These are phyloP conservation scores for Stenopsyche tienmushanensis DNA, from an alignment of 1,140 invertebrate species.

Conservation along the genomic window DNA sequence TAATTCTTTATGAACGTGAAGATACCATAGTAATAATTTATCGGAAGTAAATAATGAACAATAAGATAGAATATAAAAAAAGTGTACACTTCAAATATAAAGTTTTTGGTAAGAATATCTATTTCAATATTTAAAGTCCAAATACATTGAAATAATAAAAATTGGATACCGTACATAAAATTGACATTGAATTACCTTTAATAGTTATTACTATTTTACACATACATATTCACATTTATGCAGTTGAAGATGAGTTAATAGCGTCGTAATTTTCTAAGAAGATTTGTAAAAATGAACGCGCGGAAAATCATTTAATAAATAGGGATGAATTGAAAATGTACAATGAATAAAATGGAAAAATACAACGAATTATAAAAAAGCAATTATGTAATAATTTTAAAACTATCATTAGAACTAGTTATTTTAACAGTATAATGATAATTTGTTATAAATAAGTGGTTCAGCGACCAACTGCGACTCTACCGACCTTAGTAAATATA, in stretches of 20 bases:
- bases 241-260: neutral
- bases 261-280: too few species aligned
- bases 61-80: neutral
- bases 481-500: constrained; percentile 21
- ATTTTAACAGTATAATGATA: neutral
- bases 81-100: neutral
- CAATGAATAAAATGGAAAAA: constrained; percentile 5
- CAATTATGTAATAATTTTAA: constrained; percentile 24
- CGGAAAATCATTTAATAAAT: constrained; percentile 17
- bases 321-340: constrained; percentile 2
- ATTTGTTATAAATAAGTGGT: constrained; percentile 4
- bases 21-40: neutral
- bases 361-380: constrained; percentile 11
- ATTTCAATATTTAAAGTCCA: neutral
- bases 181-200: neutral
- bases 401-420: constrained; percentile 15
- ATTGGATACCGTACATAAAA: too few species aligned
- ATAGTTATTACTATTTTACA: neutral
- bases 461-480: constrained; percentile 27
- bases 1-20: too few species aligned
- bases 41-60: neutral
- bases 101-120: neutral
- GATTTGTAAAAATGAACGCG: neutral
- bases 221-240: neutral
- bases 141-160: neutral